Evolutionary conservation across 2,797 vertebrate species (phyloP), one percentile per base, ranked within the genome.

Genomic region (Syngnathus rostellatus): DNA sequence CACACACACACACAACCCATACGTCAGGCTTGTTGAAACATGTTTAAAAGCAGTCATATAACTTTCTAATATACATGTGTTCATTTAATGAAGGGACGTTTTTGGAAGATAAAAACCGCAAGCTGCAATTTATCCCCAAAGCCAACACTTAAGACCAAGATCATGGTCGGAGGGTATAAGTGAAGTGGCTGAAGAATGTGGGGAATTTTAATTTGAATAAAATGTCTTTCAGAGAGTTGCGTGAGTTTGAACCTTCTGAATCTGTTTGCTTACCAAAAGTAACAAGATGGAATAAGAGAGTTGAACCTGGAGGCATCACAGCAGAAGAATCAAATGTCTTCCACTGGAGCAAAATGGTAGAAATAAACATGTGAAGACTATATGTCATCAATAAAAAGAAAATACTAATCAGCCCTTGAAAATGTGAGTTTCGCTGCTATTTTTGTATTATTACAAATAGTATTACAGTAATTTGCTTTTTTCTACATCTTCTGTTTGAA

Each of bases 31-130:
- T 62, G 60, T 62, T 62, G 25, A 43, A 45, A 79, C 88, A 83
- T 87, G 88, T 87, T 79, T 72, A 73, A 84, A 77, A 65, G 9
- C 75, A 72, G 77, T 65, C 72, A 75, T 68, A 73, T 70, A 79
- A 83, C 74, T 66, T 72, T 62, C 64, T 48, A 68, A 68, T 78
- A 69, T 23, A 46, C 66, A 55, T 76, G 60, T 71, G 48, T 73
- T 66, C 39, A 75, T 76, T 60, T 72, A 72, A 80, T 77, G 31
- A 68, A 48, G 31, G 70, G 64, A 70, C 69, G 75, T 68, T 63
- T 17, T 62, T 25, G 58, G 38, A 68, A 62, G 60, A 60, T 37
- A 51, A 59, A 19, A 21, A 70, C 40, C 14, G 63, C 51, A 23
- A 40, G 39, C 51, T 65, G 50, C 63, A 65, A 55, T 65, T 41